Percentiles rank a stretch among this genome's conserved stretches.
Conservation (phyloP, 2,797 vertebrate genomes). For the Valencia hispanica region DNA sequence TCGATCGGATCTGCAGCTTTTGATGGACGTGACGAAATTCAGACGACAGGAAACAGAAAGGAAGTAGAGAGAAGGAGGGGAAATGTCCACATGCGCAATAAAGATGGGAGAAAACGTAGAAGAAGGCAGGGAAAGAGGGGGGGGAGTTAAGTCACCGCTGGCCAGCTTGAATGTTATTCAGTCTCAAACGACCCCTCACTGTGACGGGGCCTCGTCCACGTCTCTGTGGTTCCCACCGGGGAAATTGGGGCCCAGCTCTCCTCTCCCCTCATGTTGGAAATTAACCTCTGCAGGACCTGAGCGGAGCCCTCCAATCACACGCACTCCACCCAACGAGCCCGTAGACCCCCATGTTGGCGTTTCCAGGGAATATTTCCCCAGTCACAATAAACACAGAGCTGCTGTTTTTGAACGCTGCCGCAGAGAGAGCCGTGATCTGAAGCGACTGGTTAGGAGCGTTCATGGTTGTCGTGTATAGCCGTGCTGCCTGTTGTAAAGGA, state of each 20-base stretch:
- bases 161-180: conserved; percentile 23
- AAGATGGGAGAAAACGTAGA: neutral
- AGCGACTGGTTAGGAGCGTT: conserved; percentile 35
- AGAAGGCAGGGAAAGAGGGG: neutral
- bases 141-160: conserved; percentile 19
- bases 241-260: conserved; percentile 31
- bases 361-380: conserved; percentile 59
- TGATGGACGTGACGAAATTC: conserved; percentile 68
- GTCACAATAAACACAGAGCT: conserved; percentile 51
- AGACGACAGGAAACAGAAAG: conserved; percentile 38
- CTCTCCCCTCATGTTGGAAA: conserved; percentile 57
- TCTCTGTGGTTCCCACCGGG: conserved; percentile 22
- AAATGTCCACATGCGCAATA: conserved; percentile 24
- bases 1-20: conserved; percentile 67
- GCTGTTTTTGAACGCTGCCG: conserved; percentile 45
- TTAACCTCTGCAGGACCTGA: conserved; percentile 65
- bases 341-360: conserved; percentile 40
- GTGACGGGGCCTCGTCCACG: conserved; percentile 5
- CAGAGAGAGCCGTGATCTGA: conserved; percentile 40
- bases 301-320: conserved; percentile 68
- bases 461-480: conserved; percentile 47
- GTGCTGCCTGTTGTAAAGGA: conserved; percentile 63
- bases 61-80: conserved; percentile 37
- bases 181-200: conserved; percentile 23
- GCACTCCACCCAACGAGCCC: conserved; percentile 13